These are phyloP conservation scores for Drepana falcataria DNA, from an alignment of 2,888 invertebrate genomes.

Conservation along the genomic window DNA sequence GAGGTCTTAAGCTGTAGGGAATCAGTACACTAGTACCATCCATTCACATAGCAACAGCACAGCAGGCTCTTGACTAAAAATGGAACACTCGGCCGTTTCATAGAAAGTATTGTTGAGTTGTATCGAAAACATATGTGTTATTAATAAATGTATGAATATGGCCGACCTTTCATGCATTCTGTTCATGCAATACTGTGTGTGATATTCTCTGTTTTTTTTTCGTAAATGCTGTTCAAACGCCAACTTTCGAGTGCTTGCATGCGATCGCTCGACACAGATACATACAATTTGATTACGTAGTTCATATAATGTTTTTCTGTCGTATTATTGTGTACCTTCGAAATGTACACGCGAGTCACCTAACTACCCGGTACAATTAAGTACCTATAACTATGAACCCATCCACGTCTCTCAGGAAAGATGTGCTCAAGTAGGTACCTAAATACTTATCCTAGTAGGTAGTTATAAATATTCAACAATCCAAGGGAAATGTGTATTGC, in stretches of 20 bases:
- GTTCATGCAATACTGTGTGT: too few relatives aligned
- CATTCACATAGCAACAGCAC: slow-evolving; percentile 60
- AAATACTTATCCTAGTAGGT: too few relatives aligned
- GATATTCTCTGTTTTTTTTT: neutral
- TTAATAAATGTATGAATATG: slow-evolving; percentile 36
- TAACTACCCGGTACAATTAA: too few relatives aligned
- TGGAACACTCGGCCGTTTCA: slow-evolving; percentile 60
- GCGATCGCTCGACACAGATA: slow-evolving; percentile 28
- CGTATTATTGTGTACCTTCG: slow-evolving; percentile 16
- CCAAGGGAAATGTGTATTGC: too few relatives aligned
- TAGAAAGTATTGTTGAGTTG: slow-evolving; percentile 63
- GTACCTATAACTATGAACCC: too few relatives aligned
- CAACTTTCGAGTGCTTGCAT: slow-evolving; percentile 31
- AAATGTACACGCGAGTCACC: too few relatives aligned
- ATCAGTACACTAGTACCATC: too few relatives aligned
- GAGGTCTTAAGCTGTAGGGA: too few relatives aligned
- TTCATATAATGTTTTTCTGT: slow-evolving; percentile 9
- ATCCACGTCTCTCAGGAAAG: too few relatives aligned
- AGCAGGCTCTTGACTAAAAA: slow-evolving; percentile 63
- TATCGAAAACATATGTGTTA: slow-evolving; percentile 37
- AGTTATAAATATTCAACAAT: too few relatives aligned
- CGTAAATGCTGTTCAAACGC: slow-evolving; percentile 3
- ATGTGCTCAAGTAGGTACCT: too few relatives aligned
- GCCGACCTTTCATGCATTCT: slow-evolving; percentile 27
- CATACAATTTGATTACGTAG: slow-evolving; percentile 20